Evolutionary conservation across 92 coral and sea anemone genomes (phyloP).

Genomic region (Epizoanthus stellaris): DNA sequence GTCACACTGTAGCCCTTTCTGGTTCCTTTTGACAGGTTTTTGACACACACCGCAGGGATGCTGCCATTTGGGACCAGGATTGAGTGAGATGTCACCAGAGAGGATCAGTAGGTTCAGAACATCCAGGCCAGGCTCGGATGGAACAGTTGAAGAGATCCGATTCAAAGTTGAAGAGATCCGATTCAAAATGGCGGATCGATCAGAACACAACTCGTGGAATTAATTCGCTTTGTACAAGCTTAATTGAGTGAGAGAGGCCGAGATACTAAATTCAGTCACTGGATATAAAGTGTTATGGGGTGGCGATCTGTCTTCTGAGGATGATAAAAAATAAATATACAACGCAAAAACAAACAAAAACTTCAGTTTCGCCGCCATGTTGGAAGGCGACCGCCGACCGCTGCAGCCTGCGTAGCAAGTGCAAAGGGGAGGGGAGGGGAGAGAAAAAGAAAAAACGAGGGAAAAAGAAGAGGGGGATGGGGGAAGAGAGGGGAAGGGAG

Average conservation of each 20-base stretch:
- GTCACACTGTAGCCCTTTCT: not conserved
- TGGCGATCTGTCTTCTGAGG: constrained; percentile 12
- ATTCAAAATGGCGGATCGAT: constrained; percentile 2
- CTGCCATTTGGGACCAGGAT: constrained; percentile 1
- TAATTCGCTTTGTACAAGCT: not conserved
- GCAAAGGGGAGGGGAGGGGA: no score
- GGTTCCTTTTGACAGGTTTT: not conserved
- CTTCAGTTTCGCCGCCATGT: no score
- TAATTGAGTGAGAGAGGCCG: constrained; percentile 21
- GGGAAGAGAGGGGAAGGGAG: no score
- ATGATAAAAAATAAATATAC: not conserved
- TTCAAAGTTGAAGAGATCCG: not conserved
- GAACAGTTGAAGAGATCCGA: constrained; percentile 29
- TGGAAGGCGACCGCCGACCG: no score
- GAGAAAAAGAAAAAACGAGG: no score
- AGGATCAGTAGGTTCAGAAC: constrained; percentile 7
- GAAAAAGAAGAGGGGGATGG: no score
- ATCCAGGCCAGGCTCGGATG: constrained; percentile 3
- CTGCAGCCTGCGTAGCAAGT: no score
- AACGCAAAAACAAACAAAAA: not conserved
- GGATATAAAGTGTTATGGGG: not conserved
- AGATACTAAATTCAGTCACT: not conserved
- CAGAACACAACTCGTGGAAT: not conserved
- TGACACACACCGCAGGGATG: no score
- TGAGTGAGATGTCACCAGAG: constrained; percentile 3